Conservation (phyloP, 2,888 invertebrate species). For the Oxycera nigricornis region DNA sequence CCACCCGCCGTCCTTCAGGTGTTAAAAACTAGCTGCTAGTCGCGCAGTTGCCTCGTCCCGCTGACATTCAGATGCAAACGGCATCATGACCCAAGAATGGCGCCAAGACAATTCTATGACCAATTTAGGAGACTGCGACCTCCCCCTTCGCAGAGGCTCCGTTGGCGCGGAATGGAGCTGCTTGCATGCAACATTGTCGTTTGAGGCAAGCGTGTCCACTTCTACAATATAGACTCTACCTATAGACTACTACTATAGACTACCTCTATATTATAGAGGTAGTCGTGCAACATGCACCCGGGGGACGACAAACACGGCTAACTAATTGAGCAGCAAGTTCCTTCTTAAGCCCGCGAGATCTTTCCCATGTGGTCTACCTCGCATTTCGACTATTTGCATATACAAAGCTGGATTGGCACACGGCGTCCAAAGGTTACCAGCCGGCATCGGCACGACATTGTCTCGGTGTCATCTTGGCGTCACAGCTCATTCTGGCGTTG, state of each 20-base stretch:
- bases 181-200: neutral
- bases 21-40: neutral
- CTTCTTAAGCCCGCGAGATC: neutral
- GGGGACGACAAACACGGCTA: neutral
- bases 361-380: constrained; percentile 3
- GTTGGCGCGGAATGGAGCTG: neutral
- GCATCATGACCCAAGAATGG: constrained; percentile 29
- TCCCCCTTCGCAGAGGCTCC: neutral
- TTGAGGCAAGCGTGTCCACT: neutral
- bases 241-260: no score
- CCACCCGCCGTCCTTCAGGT: neutral
- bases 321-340: constrained; percentile 3
- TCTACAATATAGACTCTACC: no score
- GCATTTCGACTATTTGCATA: constrained; percentile 29
- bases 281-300: constrained; percentile 20
- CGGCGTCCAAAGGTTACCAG: neutral
- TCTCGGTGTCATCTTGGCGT: constrained; percentile 14
- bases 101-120: constrained; percentile 23
- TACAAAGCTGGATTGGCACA: neutral
- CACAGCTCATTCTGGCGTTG: neutral
- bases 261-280: no score
- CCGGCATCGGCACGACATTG: constrained; percentile 1
- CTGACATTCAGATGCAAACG: constrained; percentile 14
- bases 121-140: constrained; percentile 13
- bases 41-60: neutral